phyloP scores from a whole-genome alignment of 1,140 invertebrate genomes.

The Popillia japonica region DNA sequence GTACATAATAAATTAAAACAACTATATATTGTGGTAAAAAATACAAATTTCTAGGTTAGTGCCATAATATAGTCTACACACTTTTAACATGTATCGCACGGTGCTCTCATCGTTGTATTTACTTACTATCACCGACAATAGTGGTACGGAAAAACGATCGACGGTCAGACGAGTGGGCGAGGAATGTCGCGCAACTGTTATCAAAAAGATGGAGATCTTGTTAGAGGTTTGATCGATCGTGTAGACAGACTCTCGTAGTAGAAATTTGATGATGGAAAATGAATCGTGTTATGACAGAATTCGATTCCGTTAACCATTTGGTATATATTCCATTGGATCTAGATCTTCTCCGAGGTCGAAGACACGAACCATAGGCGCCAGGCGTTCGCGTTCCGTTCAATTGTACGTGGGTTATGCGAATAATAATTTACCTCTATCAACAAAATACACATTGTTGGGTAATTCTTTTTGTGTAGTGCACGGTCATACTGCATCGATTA shows the following conservation, averaged over 20 bases:
- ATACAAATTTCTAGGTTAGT: too few species aligned
- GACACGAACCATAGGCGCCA: not conserved
- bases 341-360: not conserved
- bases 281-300: not conserved
- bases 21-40: too few species aligned
- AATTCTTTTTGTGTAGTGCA: not conserved
- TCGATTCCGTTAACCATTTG: not conserved
- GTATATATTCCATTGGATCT: not conserved
- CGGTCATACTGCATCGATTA: not conserved
- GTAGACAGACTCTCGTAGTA: not conserved
- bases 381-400: not conserved
- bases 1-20: too few species aligned
- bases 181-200: slow-evolving; percentile 4
- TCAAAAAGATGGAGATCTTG: not conserved
- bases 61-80: too few species aligned
- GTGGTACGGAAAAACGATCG: not conserved
- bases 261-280: not conserved
- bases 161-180: not conserved
- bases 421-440: not conserved
- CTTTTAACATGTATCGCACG: too few species aligned
- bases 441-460: not conserved
- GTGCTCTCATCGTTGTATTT: too few species aligned
- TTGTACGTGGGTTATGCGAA: too few species aligned
- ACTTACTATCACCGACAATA: not conserved
- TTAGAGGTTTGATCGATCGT: not conserved